phyloP scores from a whole-genome alignment of 2,888 invertebrate species.

The Emesis furor region DNA sequence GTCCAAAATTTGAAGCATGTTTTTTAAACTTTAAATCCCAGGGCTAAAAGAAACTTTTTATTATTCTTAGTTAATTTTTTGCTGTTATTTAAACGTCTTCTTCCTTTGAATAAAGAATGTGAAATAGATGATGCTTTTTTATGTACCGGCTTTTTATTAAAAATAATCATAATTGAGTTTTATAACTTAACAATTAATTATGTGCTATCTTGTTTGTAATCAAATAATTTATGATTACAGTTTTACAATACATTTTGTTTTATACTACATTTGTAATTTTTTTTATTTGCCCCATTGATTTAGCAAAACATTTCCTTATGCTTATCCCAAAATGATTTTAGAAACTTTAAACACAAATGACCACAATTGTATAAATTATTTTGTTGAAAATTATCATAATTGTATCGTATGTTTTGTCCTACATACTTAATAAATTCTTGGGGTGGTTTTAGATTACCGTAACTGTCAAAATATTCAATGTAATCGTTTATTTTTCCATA shows the following conservation, averaged over 20 bases:
- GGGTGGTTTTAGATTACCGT: constrained; percentile 41
- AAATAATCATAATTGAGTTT: too few relatives aligned
- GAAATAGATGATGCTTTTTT: too few relatives aligned
- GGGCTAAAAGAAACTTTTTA: constrained; percentile 23
- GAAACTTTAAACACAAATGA: constrained; percentile 20
- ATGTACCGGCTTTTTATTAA: too few relatives aligned
- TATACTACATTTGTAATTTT: too few relatives aligned
- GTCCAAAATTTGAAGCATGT: neutral
- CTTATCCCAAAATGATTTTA: neutral
- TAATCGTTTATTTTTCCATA: constrained; percentile 35
- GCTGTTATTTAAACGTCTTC: neutral
- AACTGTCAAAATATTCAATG: constrained; percentile 44
- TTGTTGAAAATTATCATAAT: constrained; percentile 31
- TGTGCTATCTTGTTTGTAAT: too few relatives aligned
- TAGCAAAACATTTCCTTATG: too few relatives aligned
- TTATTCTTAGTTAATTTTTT: constrained; percentile 25
- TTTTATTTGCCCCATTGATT: too few relatives aligned
- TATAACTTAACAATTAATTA: too few relatives aligned
- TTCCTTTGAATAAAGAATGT: neutral
- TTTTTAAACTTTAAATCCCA: neutral
- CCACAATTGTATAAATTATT: constrained; percentile 14
- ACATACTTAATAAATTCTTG: constrained; percentile 35
- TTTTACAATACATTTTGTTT: too few relatives aligned
- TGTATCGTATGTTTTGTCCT: constrained; percentile 31
- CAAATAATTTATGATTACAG: too few relatives aligned